Evolutionary conservation across 2,888 invertebrate genomes (phyloP).

Genomic region (Bembecia ichneumoniformis): DNA sequence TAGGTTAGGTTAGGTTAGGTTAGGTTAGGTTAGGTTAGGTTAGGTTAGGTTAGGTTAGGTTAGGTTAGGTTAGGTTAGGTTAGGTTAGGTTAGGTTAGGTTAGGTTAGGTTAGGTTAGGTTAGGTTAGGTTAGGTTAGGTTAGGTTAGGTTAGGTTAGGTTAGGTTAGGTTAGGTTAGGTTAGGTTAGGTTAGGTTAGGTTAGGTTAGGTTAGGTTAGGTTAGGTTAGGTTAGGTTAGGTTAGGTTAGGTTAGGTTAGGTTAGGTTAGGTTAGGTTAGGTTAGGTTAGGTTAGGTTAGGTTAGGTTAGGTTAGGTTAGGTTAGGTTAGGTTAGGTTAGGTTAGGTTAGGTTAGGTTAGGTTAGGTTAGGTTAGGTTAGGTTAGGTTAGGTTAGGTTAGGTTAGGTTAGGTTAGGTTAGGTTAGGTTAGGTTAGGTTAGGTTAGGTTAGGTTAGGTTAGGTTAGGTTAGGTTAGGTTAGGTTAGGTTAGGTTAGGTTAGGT

Average conservation of each 20-base stretch:
- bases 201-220: constrained; percentile 11
- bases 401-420: constrained; percentile 13
- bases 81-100: constrained; percentile 11
- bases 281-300: constrained; percentile 7
- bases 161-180: constrained; percentile 1
- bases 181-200: constrained; percentile 11
- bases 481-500: constrained; percentile 3
- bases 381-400: constrained; percentile 13
- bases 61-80: constrained; percentile 10
- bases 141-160: constrained; percentile 13
- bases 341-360: constrained; percentile 13
- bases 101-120: constrained; percentile 17
- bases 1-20: constrained; percentile 4
- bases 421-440: constrained; percentile 12
- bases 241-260: constrained; percentile 10
- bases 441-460: constrained; percentile 11
- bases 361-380: constrained; percentile 13
- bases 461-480: constrained; percentile 9
- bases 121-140: constrained; percentile 17
- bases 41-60: constrained; percentile 9
- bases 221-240: constrained; percentile 10
- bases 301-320: constrained; percentile 11
- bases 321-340: constrained; percentile 13
- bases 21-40: constrained; percentile 10
- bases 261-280: constrained; percentile 9